These are phyloP conservation scores for Adelges cooleyi DNA, from an alignment of 1,140 invertebrate species.

Conservation along the genomic window DNA sequence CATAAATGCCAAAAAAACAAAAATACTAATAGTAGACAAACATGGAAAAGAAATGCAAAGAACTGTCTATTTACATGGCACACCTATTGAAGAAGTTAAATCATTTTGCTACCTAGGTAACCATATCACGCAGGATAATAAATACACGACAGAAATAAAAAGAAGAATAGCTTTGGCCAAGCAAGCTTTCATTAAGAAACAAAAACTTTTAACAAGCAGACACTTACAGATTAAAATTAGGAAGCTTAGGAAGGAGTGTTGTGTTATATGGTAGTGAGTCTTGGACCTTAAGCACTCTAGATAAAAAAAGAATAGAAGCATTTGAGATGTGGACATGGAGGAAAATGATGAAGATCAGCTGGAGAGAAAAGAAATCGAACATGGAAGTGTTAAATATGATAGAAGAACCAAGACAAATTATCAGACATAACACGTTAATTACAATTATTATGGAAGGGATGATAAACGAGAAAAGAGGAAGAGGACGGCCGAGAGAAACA, in stretches of 20 bases:
- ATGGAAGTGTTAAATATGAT: not conserved
- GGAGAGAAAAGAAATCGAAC: not conserved
- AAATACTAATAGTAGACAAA: constrained; percentile 23
- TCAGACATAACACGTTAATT: no score
- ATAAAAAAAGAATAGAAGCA: not conserved
- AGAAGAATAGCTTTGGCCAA: no score
- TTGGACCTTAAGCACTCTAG: not conserved
- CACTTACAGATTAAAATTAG: not conserved
- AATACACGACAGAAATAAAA: not conserved
- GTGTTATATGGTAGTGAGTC: not conserved
- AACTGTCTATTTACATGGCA: no score
- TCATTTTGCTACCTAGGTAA: constrained; percentile 2
- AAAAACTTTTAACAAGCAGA: constrained; percentile 1
- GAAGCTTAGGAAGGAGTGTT: not conserved
- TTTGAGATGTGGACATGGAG: not conserved
- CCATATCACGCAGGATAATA: not conserved
- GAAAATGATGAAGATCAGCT: not conserved
- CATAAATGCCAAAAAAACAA: constrained; percentile 23
- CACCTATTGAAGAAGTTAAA: no score
- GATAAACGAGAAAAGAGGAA: no score
- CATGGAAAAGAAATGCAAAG: no score
- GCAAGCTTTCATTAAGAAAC: not conserved
- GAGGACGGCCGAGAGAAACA: no score
- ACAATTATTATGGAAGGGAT: no score
- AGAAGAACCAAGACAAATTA: constrained; percentile 1